Percentiles rank a stretch among this genome's conserved stretches.
phyloP scores from a whole-genome alignment of 1,140 invertebrate species.

The Andricus grossulariae region DNA sequence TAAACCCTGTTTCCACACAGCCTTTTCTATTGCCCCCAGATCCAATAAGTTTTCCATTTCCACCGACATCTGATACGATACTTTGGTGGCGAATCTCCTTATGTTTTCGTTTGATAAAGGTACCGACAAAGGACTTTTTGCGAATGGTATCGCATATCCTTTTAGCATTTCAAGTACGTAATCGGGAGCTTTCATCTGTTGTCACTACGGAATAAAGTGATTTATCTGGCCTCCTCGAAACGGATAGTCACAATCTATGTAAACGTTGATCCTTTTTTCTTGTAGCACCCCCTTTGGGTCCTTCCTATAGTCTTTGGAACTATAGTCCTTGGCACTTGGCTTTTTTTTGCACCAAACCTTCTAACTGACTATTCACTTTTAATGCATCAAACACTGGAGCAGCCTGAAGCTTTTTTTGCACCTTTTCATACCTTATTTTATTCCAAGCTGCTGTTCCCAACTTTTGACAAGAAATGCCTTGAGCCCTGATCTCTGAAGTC shows the following conservation, averaged over 20 bases:
- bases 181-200: not conserved
- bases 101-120: not conserved
- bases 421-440: conserved; percentile 52
- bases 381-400: conserved; percentile 47
- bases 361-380: not conserved
- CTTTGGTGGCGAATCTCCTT: not conserved
- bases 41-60: not conserved
- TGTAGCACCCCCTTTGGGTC: too few species aligned
- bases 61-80: not conserved
- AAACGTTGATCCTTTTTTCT: not conserved
- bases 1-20: too few species aligned
- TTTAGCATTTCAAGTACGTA: not conserved
- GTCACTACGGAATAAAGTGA: not conserved
- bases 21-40: not conserved
- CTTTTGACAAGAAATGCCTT: too few species aligned
- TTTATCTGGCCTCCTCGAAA: not conserved
- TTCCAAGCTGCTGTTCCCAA: conserved; percentile 43
- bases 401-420: conserved; percentile 53
- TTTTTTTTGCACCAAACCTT: not conserved
- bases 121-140: not conserved
- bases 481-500: not conserved
- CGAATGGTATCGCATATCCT: not conserved
- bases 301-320: too few species aligned
- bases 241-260: not conserved
- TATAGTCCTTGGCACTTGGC: too few species aligned